Base-by-base conservation (phyloP, 2,888 invertebrate genomes). In the Caradrina kadenii region DNA sequence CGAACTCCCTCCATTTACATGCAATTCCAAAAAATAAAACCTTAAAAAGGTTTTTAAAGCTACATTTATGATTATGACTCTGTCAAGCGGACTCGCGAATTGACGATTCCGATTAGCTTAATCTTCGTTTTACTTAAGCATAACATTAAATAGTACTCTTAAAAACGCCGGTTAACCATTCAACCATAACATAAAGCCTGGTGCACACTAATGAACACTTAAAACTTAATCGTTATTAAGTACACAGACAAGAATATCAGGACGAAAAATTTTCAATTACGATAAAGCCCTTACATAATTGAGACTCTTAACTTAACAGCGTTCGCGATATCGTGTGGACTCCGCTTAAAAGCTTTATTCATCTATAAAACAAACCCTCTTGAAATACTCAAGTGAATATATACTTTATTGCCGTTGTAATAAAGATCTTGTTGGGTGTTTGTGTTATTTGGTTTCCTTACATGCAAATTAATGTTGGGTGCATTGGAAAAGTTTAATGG, bases 211-310 rank as follows among this genome's bases (percentile, higher is more conserved):
- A 84, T 85, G 85, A 84, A 84, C 83, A 84, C 83, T 83, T 85
- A 77, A 79, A 78, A 74, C 72, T 74, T 77, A 80, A 82, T 84
- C 85, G 65, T 70, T 74, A 76, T 83, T 79, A 79, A 81, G 74
- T 72, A 76, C 66, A 35, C 61, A 68, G 78, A 80, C 81, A 83
- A 74, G 80, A 76, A 60, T 79, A 79, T 81, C 80, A 60, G 45
- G 61, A 67, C 78, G 70, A 81, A 79, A 78, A 79, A 68, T 72
- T 72, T 80, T 81, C 85, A 84, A 81, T 84, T 79, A 77, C 80
- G 85, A 84, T 84, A 85, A 85, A 77, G 52, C 69, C 70, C 60
- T 84, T 74, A 85, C 73, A 83, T 84, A 84, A 84, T 84, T 84
- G 83, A 85, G 81, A 74, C 75, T 79, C 76, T 83, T 76, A 73